Conservation (phyloP, 2,888 invertebrate species). For the Laothoe populi region DNA sequence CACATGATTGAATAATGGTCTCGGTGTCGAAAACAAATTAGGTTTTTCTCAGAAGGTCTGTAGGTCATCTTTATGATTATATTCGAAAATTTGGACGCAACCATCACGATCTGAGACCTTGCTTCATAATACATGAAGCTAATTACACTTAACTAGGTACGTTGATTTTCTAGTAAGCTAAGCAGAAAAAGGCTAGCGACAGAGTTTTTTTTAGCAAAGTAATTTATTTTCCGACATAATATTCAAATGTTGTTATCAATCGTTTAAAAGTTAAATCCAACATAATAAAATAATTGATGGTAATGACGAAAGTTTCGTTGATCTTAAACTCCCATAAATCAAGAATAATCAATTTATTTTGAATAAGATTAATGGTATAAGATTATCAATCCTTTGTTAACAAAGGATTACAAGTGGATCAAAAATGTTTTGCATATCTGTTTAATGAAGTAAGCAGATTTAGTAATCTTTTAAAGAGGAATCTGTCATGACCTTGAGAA, state of each 20-base stretch:
- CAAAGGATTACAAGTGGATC: neutral
- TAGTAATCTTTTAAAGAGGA: neutral
- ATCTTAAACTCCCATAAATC: too few species aligned
- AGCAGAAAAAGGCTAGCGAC: neutral
- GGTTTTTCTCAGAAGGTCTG: conserved; percentile 15
- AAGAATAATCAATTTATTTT: neutral
- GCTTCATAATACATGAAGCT: conserved; percentile 1
- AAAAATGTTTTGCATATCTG: conserved; percentile 2
- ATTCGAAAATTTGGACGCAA: conserved; percentile 1
- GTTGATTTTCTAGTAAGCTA: conserved; percentile 14
- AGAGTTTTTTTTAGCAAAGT: too few species aligned
- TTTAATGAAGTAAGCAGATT: neutral
- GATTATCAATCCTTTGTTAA: neutral
- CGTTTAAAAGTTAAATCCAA: too few species aligned
- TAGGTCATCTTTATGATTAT: conserved; percentile 10
- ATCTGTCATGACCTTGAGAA: neutral
- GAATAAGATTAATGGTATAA: neutral
- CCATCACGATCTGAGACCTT: conserved; percentile 4
- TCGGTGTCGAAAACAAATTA: conserved; percentile 13
- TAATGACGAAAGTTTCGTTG: too few species aligned
- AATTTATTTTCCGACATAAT: too few species aligned
- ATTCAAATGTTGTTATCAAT: too few species aligned
- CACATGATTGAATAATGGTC: neutral
- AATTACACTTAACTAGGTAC: neutral
- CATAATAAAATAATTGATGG: too few species aligned